Evolutionary conservation across 2,113 vertebrate genomes (phyloP), one percentile per base, ranked within the genome.

Genomic region (Porphyrio hochstetteri): DNA sequence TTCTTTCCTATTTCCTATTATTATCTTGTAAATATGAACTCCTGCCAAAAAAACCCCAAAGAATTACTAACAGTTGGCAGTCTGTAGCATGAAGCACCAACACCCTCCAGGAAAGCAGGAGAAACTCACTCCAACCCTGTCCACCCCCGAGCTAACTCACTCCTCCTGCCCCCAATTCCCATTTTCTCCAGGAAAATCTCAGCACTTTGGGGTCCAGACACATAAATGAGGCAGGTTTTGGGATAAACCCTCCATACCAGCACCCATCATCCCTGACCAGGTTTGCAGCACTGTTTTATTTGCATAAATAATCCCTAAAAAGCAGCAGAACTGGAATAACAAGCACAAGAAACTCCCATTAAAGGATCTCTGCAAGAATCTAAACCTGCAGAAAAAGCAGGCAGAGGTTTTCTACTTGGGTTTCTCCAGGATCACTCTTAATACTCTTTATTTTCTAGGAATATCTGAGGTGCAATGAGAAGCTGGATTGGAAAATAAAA

Each of bases 311-410:
- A 53, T 3, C 29, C 0, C 1, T 2, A 27, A 57, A 10, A 28
- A 8, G 18, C 53, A 6, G 13, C 28, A 46, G 63, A 16, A 35
- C 9, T 7, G 68, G 57, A 61, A 4, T 6, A 40, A 44, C 31
- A 48, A 75, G 55, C 0, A 1, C 17, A 21, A 25, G 19, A 31
- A 17, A 9, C 3, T 2, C 11, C 10, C 2, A 0, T 5, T 31
- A 18, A 28, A 61, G 29, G 46, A 61, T 11, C 35, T 24, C 36
- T 38, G 21, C 0, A 1, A 55, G 29, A 11, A 42, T 31, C 67
- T 5, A 13, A n/a, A 50, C 8, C 38, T 11, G 2, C 9, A n/a
- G 70, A 38, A 48, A 40, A n/a, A 36, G 21, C 50, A 65, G 38
- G 50, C 38, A 27, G 60, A 35, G 52, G 20, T 13, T 56, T 24